phyloP scores from a whole-genome alignment of 2,888 invertebrate genomes.

The Parapristionchus giblindavisi region DNA sequence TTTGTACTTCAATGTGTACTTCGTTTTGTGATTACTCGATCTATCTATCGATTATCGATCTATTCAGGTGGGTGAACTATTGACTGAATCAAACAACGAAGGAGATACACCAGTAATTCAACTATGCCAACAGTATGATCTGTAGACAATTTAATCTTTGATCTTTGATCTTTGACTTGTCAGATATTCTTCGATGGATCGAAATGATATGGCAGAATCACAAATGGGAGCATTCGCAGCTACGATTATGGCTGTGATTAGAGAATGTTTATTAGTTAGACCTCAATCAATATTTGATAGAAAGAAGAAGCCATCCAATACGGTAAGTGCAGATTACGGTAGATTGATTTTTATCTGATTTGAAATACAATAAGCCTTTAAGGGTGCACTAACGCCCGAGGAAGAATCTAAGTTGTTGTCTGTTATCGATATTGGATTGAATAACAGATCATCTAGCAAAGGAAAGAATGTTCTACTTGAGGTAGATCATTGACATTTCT shows the following conservation, averaged over 20 bases:
- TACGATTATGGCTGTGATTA: constrained; percentile 20
- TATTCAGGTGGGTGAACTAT: background rate
- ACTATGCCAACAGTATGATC: background rate
- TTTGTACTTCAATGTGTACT: no score
- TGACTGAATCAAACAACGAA: background rate
- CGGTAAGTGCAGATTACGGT: background rate
- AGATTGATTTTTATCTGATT: background rate
- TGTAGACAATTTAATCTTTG: background rate
- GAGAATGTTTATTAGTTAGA: background rate
- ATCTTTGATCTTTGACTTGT: background rate
- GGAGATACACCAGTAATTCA: constrained; percentile 23
- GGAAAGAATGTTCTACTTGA: constrained; percentile 19
- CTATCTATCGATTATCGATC: background rate
- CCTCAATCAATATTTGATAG: constrained; percentile 18
- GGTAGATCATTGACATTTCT: background rate
- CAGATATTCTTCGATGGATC: background rate
- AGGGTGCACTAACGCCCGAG: background rate
- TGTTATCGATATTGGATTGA: constrained; percentile 12
- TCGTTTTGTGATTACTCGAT: no score
- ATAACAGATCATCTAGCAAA: background rate
- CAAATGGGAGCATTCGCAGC: constrained; percentile 19
- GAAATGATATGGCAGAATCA: constrained; percentile 1
- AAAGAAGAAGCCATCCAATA: constrained; percentile 2
- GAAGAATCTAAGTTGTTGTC: no score
- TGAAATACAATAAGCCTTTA: background rate